Evolutionary conservation across 2,113 vertebrate species (phyloP), one percentile per base, ranked within the genome.

Genomic region (Ochotona princeps): DNA sequence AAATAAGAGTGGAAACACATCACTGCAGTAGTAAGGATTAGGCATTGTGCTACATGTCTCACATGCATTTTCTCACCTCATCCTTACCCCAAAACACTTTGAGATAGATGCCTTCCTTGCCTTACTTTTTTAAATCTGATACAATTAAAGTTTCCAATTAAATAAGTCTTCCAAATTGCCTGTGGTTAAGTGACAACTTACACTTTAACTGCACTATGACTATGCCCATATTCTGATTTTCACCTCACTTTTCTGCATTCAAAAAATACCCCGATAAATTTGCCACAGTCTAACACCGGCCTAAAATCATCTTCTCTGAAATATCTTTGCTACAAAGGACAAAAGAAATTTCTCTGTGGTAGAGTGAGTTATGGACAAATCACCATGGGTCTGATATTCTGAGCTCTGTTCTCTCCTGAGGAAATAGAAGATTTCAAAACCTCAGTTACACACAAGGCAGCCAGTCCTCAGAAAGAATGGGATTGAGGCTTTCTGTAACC

Each of bases 401-500:
- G 84, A 94, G 92, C 76, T 63, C 65, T 70, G 85, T 96, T 96
- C 95, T 95, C 96, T 88, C 60, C 84, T 88, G 92, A 95, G 93
- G 95, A 88, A 97, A 96, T 95, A 90, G 90, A 85, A 80, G 69
- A 91, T 92, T 97, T 98, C 84, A 96, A 96, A 97, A 93, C 28
- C 12, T 91, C 94, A 96, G 76, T 32, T n/a, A 87, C 93, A 94
- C 80, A 94, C 86, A 91, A 93, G 96, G 32, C 49, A 93, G 90
- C 74, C 49, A 72, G 38, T 79, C 61, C 66, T 66, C 67, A 74
- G 90, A 87, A 38, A 87, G 81, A 96, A 92, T 93, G 44, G 51
- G 92, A 91, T 96, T 96, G 96, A 97, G 72, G 63, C 87, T 92
- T 94, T 70, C 92, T 91, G 91, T 67, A 97, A 96, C 95, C 80